Conservation (phyloP, 2,113 vertebrate species). For the Scatophagus argus region DNA sequence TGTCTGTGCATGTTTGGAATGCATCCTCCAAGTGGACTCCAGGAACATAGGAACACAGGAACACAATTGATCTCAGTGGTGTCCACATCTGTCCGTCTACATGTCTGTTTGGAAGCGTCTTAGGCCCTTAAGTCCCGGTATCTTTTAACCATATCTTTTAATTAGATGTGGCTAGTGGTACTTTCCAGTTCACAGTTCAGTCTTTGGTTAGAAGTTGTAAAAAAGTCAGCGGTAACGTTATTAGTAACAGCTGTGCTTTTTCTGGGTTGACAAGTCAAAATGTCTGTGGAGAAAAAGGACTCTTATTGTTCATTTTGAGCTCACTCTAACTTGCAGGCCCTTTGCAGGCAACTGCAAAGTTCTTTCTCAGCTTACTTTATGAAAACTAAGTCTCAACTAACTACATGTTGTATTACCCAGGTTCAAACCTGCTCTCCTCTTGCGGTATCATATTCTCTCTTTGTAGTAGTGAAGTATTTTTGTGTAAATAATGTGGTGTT, state of each 20-base stretch:
- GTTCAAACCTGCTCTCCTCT: not conserved
- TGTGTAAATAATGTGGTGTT: not conserved
- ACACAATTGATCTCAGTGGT: no score
- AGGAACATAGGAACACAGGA: no score
- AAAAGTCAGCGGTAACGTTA: no score
- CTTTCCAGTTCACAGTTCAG: no score
- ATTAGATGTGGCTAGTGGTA: no score
- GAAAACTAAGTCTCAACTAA: not conserved
- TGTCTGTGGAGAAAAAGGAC: not conserved
- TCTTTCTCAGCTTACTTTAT: not conserved
- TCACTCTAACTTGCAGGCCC: not conserved
- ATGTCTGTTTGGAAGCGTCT: no score
- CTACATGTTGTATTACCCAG: not conserved
- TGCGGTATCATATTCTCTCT: not conserved
- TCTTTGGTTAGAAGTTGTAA: no score
- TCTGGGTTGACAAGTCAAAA: not conserved
- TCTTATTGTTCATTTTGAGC: not conserved
- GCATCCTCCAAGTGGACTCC: no score
- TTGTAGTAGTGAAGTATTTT: not conserved
- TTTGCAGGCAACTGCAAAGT: not conserved
- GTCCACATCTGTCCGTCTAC: no score
- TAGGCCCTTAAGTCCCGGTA: no score
- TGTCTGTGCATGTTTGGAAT: no score
- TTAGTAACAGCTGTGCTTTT: not conserved
- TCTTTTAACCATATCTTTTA: no score